phyloP scores from a whole-genome alignment of 2,113 vertebrate genomes.

The Microcebus griseorufus region DNA sequence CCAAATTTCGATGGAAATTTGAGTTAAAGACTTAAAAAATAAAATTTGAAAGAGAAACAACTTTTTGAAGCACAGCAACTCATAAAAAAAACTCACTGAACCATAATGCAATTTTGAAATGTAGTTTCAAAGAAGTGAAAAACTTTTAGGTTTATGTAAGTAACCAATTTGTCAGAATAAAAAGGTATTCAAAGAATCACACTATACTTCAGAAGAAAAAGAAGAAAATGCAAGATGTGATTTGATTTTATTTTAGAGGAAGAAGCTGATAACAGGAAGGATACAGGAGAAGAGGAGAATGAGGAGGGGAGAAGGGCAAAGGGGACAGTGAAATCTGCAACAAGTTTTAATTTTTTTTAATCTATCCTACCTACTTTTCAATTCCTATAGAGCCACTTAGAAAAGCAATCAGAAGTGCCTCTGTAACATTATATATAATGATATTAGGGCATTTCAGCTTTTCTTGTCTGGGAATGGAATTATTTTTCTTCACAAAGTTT shows the following conservation, averaged over 20 bases:
- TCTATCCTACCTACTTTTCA: background rate
- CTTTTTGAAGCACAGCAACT: constrained; percentile 40
- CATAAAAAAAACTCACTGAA: constrained; percentile 35
- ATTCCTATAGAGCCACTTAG: background rate
- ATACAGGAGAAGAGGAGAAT: background rate
- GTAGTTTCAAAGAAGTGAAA: constrained; percentile 45
- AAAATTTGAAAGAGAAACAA: constrained; percentile 40
- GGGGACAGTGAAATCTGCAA: background rate
- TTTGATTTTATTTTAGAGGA: constrained; percentile 13
- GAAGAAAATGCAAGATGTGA: background rate
- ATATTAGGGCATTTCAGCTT: constrained; percentile 31
- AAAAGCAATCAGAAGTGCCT: constrained; percentile 41
- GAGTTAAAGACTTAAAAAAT: background rate
- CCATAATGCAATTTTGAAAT: constrained; percentile 32
- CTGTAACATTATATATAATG: background rate
- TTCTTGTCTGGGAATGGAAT: constrained; percentile 24
- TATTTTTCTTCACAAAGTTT: constrained; percentile 48
- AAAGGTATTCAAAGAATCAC: constrained; percentile 11
- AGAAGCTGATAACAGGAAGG: background rate
- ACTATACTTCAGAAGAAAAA: constrained; percentile 23
- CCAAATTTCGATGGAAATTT: constrained; percentile 48
- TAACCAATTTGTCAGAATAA: background rate
- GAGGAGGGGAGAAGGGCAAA: background rate
- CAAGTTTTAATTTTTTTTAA: constrained; percentile 1
- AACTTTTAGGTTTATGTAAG: background rate